phyloP scores from a whole-genome alignment of 2,797 vertebrate genomes.

The Lepilemur septentrionalis region DNA sequence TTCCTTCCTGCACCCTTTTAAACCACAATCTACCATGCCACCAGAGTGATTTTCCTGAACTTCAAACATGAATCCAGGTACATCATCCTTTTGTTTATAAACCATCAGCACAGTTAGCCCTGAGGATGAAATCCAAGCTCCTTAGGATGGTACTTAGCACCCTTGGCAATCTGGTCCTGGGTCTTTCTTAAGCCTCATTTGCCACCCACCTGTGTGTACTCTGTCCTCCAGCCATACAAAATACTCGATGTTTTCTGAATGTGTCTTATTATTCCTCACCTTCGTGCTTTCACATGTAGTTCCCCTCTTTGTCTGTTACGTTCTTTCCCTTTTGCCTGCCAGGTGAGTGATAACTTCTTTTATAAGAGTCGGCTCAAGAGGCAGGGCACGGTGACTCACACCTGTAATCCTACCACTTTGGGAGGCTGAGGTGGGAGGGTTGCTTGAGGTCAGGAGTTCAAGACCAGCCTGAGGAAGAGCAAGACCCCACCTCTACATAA shows the following conservation, averaged over 20 bases:
- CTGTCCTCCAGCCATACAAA: neutral
- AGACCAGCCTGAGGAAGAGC: neutral
- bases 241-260: neutral
- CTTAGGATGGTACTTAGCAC: neutral
- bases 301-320: neutral
- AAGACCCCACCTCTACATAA: neutral
- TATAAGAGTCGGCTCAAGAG: neutral
- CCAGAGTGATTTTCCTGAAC: neutral
- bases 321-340: neutral
- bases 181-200: neutral
- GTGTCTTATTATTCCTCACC: neutral
- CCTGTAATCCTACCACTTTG: neutral
- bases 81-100: neutral
- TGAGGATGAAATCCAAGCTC: neutral
- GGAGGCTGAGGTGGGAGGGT: neutral
- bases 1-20: neutral
- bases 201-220: neutral
- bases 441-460: neutral
- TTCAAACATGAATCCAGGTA: neutral
- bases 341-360: neutral
- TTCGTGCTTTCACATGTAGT: neutral
- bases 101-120: neutral
- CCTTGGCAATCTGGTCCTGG: neutral
- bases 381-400: neutral
- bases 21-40: neutral